Percentiles rank a stretch among this genome's conserved stretches.
Conservation (phyloP, 2,797 vertebrate genomes). For the Onychomys torridus region DNA sequence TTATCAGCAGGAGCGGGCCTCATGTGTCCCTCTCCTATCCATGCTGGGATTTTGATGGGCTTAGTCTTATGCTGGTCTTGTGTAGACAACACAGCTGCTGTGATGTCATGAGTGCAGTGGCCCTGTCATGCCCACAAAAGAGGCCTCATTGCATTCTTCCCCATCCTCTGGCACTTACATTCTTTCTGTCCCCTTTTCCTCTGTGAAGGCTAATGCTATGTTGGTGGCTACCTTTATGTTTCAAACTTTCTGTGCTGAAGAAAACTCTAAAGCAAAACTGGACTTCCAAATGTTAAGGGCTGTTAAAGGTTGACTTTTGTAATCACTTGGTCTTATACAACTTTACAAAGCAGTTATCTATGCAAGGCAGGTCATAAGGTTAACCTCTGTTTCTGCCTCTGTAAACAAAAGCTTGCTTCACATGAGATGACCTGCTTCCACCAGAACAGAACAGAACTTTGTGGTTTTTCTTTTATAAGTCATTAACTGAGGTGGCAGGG, state of each 20-base stretch:
- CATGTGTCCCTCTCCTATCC: background rate
- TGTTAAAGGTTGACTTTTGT: background rate
- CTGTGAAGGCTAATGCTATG: background rate
- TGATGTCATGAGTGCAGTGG: background rate
- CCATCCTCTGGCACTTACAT: background rate
- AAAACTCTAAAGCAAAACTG: background rate
- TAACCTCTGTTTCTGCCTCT: background rate
- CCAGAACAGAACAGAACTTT: background rate
- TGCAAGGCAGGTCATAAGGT: background rate
- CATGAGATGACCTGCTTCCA: background rate
- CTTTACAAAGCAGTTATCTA: background rate
- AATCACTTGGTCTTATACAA: background rate
- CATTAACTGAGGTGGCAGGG: background rate
- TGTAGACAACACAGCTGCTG: background rate
- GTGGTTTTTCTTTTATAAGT: background rate
- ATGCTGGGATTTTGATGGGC: background rate
- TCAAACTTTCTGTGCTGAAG: background rate
- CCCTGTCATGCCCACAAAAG: background rate
- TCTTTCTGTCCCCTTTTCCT: background rate
- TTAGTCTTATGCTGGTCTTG: background rate
- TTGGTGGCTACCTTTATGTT: background rate
- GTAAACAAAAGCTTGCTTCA: background rate
- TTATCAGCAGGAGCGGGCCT: background rate
- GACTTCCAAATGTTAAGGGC: background rate
- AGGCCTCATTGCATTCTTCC: background rate